A percentile compares a stretch with the other conserved stretches of the same genome.
Evolutionary conservation across 2,113 vertebrate species (phyloP).

Genomic region (Oreochromis tanganicae): DNA sequence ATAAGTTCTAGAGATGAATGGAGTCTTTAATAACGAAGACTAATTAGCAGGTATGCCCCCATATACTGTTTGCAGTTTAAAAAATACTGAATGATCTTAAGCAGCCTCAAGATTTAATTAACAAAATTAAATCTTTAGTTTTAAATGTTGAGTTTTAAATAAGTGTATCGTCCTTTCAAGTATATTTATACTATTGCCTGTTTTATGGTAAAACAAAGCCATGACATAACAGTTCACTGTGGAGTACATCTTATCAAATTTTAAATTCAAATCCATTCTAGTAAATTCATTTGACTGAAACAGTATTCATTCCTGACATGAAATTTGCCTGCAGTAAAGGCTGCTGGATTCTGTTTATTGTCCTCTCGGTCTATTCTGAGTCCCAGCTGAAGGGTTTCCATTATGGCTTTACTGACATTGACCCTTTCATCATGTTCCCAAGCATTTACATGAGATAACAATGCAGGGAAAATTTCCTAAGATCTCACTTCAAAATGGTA

Average conservation of each 20-base stretch:
- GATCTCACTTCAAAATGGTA: constrained; percentile 45
- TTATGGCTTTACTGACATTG: constrained; percentile 27
- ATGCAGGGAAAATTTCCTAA: constrained; percentile 37
- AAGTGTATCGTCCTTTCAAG: neutral
- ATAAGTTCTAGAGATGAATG: neutral
- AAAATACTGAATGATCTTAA: neutral
- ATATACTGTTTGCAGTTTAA: neutral
- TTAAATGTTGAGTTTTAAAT: neutral
- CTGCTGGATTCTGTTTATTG: constrained; percentile 20
- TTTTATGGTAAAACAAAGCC: neutral
- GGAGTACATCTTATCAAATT: neutral
- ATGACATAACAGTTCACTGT: neutral
- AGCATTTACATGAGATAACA: constrained; percentile 54
- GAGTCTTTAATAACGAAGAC: neutral
- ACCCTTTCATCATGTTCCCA: constrained; percentile 50
- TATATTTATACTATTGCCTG: neutral
- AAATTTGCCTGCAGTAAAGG: neutral
- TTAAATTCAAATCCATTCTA: neutral
- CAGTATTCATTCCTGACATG: neutral
- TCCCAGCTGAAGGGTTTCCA: constrained; percentile 32
- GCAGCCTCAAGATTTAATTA: neutral
- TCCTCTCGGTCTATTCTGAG: neutral
- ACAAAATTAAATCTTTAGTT: neutral
- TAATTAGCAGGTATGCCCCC: neutral
- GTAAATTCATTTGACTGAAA: constrained; percentile 11